These are phyloP conservation scores for Odontamblyopus rebecca DNA, from an alignment of 2,797 vertebrate genomes.

Conservation along the genomic window DNA sequence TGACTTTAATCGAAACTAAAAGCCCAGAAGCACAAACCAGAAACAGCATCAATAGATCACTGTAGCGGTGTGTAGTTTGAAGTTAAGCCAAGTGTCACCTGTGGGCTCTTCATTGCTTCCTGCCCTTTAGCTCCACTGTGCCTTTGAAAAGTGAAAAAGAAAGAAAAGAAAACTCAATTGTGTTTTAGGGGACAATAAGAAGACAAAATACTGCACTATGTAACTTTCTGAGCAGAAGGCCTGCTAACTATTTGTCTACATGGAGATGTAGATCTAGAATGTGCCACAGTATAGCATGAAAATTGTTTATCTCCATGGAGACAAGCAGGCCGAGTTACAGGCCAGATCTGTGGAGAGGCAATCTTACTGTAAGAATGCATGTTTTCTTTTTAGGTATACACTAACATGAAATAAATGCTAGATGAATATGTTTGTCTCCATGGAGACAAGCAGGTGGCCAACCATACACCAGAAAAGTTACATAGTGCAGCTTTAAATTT, in stretches of 20 bases:
- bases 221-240: neutral
- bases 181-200: slow-evolving; percentile 3
- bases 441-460: too few species aligned
- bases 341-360: too few species aligned
- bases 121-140: slow-evolving; percentile 17
- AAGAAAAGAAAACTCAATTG: neutral
- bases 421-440: too few species aligned
- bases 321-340: too few species aligned
- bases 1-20: slow-evolving; percentile 8
- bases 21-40: neutral
- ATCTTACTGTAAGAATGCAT: too few species aligned
- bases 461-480: too few species aligned
- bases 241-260: too few species aligned
- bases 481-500: neutral
- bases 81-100: slow-evolving; percentile 10
- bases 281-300: too few species aligned
- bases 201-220: neutral
- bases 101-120: slow-evolving; percentile 11
- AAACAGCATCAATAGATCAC: neutral
- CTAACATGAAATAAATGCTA: too few species aligned
- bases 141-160: slow-evolving; percentile 10
- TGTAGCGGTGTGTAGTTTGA: neutral
- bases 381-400: too few species aligned
- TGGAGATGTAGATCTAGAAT: too few species aligned
- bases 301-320: too few species aligned